Conservation (phyloP, 1,140 invertebrate genomes). For the Euglossa dilemma region DNA sequence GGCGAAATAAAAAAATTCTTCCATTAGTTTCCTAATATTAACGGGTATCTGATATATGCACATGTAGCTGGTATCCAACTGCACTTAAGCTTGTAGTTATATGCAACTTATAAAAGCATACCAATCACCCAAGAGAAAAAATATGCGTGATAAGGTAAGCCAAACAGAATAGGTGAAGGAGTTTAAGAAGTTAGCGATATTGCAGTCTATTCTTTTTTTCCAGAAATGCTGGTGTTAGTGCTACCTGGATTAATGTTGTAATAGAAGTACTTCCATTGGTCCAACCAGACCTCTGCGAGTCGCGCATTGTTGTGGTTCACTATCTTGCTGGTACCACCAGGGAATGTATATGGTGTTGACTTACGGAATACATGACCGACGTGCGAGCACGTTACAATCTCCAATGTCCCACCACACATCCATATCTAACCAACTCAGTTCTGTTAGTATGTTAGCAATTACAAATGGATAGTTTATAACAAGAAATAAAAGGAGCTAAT, state of each 20-base stretch:
- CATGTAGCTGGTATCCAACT: slow-evolving; percentile 26
- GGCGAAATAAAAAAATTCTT: not conserved
- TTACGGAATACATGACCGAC: slow-evolving; percentile 99
- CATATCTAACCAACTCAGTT: slow-evolving; percentile 90
- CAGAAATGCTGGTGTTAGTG: slow-evolving; percentile 74
- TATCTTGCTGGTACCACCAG: slow-evolving; percentile 98
- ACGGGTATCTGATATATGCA: slow-evolving; percentile 79
- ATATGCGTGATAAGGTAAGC: slow-evolving; percentile 53
- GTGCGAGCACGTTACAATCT: slow-evolving; percentile 95
- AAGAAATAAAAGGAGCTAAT: slow-evolving; percentile 41
- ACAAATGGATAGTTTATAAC: slow-evolving; percentile 43
- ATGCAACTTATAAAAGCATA: slow-evolving; percentile 51
- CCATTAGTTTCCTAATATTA: slow-evolving; percentile 46
- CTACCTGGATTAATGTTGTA: slow-evolving; percentile 98
- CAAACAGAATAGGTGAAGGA: slow-evolving; percentile 21
- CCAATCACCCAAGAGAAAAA: slow-evolving; percentile 29
- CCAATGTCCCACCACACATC: slow-evolving; percentile 97
- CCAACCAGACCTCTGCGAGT: slow-evolving; percentile 98
- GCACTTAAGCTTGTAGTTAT: slow-evolving; percentile 2
- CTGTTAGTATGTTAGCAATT: slow-evolving; percentile 79
- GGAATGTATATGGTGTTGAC: slow-evolving; percentile 99
- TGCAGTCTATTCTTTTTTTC: slow-evolving; percentile 50
- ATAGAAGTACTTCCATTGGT: slow-evolving; percentile 99
- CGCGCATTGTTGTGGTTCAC: slow-evolving; percentile 99
- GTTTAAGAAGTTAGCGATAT: slow-evolving; percentile 24